These are phyloP conservation scores for Thelaira solivaga DNA, from an alignment of 2,888 invertebrate genomes.

Conservation along the genomic window DNA sequence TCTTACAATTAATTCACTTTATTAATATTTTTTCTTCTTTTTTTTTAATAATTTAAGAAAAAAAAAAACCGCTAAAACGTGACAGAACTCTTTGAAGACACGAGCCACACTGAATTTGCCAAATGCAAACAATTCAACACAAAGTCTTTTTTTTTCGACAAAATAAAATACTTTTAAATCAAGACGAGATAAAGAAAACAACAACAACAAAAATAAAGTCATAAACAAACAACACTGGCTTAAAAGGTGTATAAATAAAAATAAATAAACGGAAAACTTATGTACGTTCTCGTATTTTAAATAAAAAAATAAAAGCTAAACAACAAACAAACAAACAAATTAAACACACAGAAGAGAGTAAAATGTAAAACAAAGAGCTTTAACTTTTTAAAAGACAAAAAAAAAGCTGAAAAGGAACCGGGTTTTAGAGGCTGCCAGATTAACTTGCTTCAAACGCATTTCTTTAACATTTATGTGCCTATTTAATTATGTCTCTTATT, in stretches of 20 bases:
- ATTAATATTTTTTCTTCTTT: too few species aligned
- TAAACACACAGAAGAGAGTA: constrained; percentile 21
- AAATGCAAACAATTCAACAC: constrained; percentile 72
- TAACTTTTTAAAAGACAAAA: too few species aligned
- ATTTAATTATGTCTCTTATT: too few species aligned
- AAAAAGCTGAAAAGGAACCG: background rate
- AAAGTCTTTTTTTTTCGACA: constrained; percentile 69
- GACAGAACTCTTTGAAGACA: constrained; percentile 77
- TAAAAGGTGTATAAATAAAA: constrained; percentile 9
- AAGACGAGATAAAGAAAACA: constrained; percentile 1
- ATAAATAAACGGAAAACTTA: background rate
- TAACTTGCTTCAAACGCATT: too few species aligned
- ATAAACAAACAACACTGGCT: constrained; percentile 29
- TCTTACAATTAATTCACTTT: constrained; percentile 51
- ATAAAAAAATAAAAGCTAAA: constrained; percentile 20
- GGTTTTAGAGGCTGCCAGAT: background rate
- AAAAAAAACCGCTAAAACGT: constrained; percentile 64
- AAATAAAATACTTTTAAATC: constrained; percentile 17
- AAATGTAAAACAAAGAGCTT: background rate
- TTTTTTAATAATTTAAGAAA: background rate
- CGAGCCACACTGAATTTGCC: constrained; percentile 77
- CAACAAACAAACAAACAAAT: constrained; percentile 28
- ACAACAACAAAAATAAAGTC: constrained; percentile 23
- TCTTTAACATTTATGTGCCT: too few species aligned
- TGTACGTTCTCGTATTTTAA: constrained; percentile 3